These are phyloP conservation scores for Harlomillsia oculata DNA, from an alignment of 1,140 invertebrate species.

Conservation along the genomic window DNA sequence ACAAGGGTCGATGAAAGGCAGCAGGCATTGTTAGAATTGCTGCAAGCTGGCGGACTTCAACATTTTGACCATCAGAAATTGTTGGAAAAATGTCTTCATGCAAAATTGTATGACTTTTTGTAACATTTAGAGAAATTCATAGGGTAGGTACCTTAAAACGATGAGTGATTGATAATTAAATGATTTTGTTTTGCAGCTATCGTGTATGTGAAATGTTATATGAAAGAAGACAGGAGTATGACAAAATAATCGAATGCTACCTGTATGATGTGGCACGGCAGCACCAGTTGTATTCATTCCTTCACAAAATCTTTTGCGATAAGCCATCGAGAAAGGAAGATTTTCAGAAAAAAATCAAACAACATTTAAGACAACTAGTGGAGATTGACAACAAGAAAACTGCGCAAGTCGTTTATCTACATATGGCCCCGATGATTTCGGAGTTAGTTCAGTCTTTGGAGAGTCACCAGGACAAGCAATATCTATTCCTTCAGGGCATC, in stretches of 20 bases:
- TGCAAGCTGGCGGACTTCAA: conserved; percentile 55
- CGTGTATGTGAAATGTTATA: conserved; percentile 54
- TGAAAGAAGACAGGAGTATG: conserved; percentile 47
- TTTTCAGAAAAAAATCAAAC: conserved; percentile 23
- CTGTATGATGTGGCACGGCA: conserved; percentile 47
- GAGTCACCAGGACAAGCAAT: conserved; percentile 45
- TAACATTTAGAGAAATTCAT: conserved; percentile 26
- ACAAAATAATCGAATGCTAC: conserved; percentile 52
- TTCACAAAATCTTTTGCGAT: conserved; percentile 38
- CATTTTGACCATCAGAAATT: conserved; percentile 51
- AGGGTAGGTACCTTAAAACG: no score
- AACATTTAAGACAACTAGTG: conserved; percentile 39
- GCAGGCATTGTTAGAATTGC: conserved; percentile 66
- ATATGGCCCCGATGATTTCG: conserved; percentile 34
- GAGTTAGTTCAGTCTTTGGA: conserved; percentile 40
- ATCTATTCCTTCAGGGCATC: conserved; percentile 53
- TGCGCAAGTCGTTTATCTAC: conserved; percentile 36
- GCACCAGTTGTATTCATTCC: conserved; percentile 41
- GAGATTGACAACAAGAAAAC: conserved; percentile 43
- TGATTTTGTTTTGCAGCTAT: conserved; percentile 43
- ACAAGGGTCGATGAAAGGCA: conserved; percentile 61
- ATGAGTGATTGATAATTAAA: conserved; percentile 3
- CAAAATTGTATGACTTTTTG: conserved; percentile 51
- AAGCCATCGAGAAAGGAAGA: conserved; percentile 34
- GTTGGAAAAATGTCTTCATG: conserved; percentile 50